phyloP scores from a whole-genome alignment of 2,797 vertebrate species.

The Acrossocheilus wenchowensis region DNA sequence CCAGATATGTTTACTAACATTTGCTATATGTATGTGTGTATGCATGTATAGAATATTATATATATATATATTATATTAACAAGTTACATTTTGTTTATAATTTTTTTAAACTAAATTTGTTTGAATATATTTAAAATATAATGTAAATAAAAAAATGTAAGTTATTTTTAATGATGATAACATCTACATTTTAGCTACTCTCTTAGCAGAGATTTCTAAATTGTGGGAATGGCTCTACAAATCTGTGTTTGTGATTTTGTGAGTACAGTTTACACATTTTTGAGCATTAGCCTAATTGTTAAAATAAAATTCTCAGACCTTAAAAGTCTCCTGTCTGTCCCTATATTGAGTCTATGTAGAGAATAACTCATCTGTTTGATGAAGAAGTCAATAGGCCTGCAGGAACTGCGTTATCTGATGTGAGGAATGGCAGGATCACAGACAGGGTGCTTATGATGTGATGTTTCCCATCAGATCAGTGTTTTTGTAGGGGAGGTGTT shows the following conservation, averaged over 20 bases:
- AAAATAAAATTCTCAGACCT: not conserved
- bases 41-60: not conserved
- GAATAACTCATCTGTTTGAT: not conserved
- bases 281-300: not conserved
- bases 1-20: not conserved
- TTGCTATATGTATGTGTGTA: not conserved
- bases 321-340: not conserved
- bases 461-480: slow-evolving; percentile 7
- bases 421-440: not conserved
- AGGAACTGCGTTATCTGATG: not conserved
- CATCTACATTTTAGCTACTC: not conserved
- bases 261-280: not conserved
- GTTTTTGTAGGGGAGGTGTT: slow-evolving; percentile 30
- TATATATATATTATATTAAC: not conserved
- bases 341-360: not conserved
- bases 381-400: not conserved
- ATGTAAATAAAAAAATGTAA: not conserved
- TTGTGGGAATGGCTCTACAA: not conserved
- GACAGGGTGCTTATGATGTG: not conserved
- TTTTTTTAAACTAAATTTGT: not conserved
- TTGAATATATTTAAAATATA: not conserved
- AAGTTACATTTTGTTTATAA: too few species aligned
- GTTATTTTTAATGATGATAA: not conserved
- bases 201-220: not conserved
- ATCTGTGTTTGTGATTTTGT: not conserved